phyloP scores from a whole-genome alignment of 2,888 invertebrate species.

The Phengaris arion region DNA sequence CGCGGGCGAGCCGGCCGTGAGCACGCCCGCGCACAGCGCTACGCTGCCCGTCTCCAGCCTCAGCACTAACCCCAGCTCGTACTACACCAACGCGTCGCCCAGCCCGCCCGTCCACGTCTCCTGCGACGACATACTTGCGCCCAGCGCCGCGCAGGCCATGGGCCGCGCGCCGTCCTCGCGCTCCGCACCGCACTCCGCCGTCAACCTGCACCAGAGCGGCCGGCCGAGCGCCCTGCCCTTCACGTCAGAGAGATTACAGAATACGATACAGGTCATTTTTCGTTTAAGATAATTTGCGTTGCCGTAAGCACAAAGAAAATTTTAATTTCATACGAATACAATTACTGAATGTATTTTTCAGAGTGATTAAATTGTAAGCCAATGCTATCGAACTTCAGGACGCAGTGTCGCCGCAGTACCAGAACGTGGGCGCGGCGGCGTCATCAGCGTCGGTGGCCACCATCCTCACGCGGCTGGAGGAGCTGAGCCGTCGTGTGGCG shows the following conservation, averaged over 20 bases:
- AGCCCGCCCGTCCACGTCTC: constrained; percentile 78
- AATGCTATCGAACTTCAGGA: constrained; percentile 51
- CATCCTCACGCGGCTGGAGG: constrained; percentile 84
- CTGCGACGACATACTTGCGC: constrained; percentile 71
- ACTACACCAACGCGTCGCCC: constrained; percentile 81
- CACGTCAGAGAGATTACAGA: constrained; percentile 57
- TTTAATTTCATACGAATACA: too few species aligned
- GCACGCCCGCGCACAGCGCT: constrained; percentile 73
- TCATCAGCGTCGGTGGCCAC: constrained; percentile 69
- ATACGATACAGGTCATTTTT: constrained; percentile 49
- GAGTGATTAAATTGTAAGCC: too few species aligned
- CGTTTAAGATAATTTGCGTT: too few species aligned
- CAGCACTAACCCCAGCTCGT: constrained; percentile 76
- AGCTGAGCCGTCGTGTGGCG: constrained; percentile 83
- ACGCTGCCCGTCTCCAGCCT: constrained; percentile 78
- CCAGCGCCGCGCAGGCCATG: constrained; percentile 53
- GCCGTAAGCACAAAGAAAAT: too few species aligned
- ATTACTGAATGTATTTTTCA: too few species aligned
- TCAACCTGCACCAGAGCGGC: constrained; percentile 69
- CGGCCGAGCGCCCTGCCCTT: constrained; percentile 64
- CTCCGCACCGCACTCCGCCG: constrained; percentile 73
- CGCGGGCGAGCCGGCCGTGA: constrained; percentile 64
- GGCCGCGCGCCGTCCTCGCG: constrained; percentile 65
- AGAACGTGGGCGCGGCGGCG: constrained; percentile 65
- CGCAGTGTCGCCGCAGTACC: constrained; percentile 69